A percentile compares a stretch with the other conserved stretches of the same genome.
Evolutionary conservation across 2,888 invertebrate species (phyloP).

Genomic region (Drosophila mimica): DNA sequence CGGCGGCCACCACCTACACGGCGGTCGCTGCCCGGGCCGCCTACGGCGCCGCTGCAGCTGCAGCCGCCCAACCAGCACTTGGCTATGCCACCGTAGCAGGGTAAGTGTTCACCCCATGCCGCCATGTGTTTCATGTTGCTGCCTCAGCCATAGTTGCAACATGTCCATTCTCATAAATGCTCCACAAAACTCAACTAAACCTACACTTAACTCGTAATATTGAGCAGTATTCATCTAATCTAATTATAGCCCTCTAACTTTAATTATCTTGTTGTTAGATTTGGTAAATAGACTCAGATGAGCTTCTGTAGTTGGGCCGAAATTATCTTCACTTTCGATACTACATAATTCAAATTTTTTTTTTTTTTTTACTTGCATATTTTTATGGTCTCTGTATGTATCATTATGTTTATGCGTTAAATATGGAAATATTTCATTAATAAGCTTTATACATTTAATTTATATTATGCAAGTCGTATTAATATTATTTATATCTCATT

Average conservation of each 20-base stretch:
- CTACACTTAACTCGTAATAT: background rate
- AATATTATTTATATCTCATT: background rate
- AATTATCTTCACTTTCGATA: background rate
- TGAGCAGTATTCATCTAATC: background rate
- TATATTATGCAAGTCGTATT: background rate
- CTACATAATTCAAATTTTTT: background rate
- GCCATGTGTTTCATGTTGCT: conserved; percentile 8
- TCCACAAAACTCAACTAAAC: conserved; percentile 13
- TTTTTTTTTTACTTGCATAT: background rate
- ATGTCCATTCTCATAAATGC: conserved; percentile 1
- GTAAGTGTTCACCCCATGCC: conserved; percentile 84
- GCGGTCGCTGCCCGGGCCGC: conserved; percentile 94
- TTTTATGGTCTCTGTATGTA: background rate
- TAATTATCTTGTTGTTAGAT: background rate
- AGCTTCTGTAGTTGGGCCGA: background rate
- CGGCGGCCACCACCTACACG: conserved; percentile 94
- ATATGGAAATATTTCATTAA: background rate
- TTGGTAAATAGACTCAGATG: background rate
- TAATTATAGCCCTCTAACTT: background rate
- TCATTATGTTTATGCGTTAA: background rate
- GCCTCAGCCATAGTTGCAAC: conserved; percentile 4
- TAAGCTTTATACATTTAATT: background rate
- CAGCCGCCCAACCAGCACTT: conserved; percentile 86
- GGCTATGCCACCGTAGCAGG: conserved; percentile 91
- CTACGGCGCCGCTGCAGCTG: conserved; percentile 91